Base-by-base conservation (phyloP, 1,140 invertebrate genomes). In the Micrasema longulum region DNA sequence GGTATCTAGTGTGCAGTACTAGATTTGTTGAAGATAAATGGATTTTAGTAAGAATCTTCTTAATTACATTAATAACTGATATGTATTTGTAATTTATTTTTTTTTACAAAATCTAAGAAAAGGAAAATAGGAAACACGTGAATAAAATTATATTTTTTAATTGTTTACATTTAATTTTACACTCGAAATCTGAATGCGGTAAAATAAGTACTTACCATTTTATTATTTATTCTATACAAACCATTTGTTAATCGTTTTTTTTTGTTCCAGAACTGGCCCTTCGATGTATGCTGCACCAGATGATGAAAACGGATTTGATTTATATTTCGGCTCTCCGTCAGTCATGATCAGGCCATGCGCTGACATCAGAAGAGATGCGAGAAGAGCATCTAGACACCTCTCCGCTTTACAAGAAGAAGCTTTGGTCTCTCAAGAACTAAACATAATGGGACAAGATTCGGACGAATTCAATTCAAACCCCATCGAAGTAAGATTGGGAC, bases 281-380 rank as follows among this genome's bases (percentile, higher is more conserved):
- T 76, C 74, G 6, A 76, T 76, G 74, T 76, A 76, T 63, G 66
- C 70, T 2, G 66, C 66, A 11, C 70, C 74, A 11, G 74, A 76
- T 23, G 74, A 76, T 38, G 74, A 76, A 72, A 72, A 67, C 53
- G 71, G 70, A 1, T 76, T 76, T 38, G 74, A 67, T 38, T 4
- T 41, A n/a, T 67, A 72, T 38, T 76, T 72, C 50, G 70, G 70
- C 9, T 31, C 74, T 1, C 74, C 74, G 18, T 67, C 71, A 10
- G 68, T 76, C n/a, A 76, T 76, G 74, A 76, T 76, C 10, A 65
- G 74, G 67, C 74, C 70, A 1, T 76, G 74, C 22, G 74, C 74
- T 18, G 74, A 76, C 38, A 76, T 76, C 41, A 76, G 71, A 67
- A 69, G 74, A 66, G 74, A 76, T 23, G 55, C 60, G n/a, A 63